Percentiles rank a stretch among this genome's conserved stretches.
Conservation (phyloP, 1,140 invertebrate genomes). For the Drosophila subpulchrella region DNA sequence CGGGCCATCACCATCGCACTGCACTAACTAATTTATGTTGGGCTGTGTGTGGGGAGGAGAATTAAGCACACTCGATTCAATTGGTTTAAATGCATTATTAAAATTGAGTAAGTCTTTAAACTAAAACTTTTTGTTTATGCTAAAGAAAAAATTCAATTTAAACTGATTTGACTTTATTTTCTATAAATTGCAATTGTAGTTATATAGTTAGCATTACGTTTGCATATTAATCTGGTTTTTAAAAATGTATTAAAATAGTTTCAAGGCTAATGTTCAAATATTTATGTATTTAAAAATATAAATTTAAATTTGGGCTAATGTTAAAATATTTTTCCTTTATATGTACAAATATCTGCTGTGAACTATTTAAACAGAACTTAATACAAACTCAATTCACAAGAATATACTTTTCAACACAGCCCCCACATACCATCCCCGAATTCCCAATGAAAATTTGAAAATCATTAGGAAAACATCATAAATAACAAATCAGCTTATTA, state of each 20-base stretch:
- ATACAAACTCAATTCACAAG: background rate
- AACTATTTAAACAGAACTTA: background rate
- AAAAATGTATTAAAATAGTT: no score
- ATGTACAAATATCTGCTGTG: no score
- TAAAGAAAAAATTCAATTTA: no score
- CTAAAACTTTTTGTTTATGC: no score
- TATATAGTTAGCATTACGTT: no score
- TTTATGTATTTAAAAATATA: no score
- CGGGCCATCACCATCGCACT: slow-evolving; percentile 18
- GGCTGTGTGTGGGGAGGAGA: background rate
- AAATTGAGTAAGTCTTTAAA: slow-evolving; percentile 16
- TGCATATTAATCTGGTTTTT: no score
- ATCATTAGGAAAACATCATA: slow-evolving; percentile 73
- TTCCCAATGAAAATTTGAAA: slow-evolving; percentile 32
- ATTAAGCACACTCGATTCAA: background rate
- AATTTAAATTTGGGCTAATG: no score
- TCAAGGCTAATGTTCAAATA: no score
- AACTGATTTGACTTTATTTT: no score
- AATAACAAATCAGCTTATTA: slow-evolving; percentile 82
- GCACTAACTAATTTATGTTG: slow-evolving; percentile 72
- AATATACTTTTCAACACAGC: slow-evolving; percentile 1
- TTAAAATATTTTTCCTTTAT: no score
- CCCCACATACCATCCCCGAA: background rate
- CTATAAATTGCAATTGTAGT: no score
- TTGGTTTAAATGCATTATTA: slow-evolving; percentile 23